phyloP scores from a whole-genome alignment of 1,140 invertebrate genomes.

The Papilio glaucus region DNA sequence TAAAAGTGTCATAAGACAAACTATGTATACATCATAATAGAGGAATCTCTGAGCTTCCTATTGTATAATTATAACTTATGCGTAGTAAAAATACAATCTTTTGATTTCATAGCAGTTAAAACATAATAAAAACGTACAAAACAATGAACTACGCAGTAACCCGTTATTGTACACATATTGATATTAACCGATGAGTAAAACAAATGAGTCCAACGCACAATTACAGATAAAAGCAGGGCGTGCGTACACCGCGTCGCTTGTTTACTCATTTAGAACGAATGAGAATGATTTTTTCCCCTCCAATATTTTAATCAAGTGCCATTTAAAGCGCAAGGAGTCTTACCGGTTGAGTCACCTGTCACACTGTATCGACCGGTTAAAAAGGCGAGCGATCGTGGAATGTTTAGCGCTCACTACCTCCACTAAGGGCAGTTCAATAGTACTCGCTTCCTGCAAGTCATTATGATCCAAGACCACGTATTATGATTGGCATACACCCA shows the following conservation, averaged over 20 bases:
- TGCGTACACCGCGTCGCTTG: constrained; percentile 49
- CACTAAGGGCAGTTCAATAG: constrained; percentile 52
- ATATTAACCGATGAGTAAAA: constrained; percentile 19
- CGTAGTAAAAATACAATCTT: constrained; percentile 5
- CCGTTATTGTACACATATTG: neutral
- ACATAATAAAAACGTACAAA: neutral
- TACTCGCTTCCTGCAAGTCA: constrained; percentile 53
- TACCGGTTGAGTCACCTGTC: constrained; percentile 70
- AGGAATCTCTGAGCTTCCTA: neutral
- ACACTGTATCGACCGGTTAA: constrained; percentile 49
- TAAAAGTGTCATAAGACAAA: no score
- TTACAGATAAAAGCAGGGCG: constrained; percentile 25
- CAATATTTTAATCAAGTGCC: constrained; percentile 56
- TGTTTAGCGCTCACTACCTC: constrained; percentile 33
- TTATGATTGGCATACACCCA: neutral
- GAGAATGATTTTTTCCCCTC: constrained; percentile 54
- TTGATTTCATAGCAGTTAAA: neutral
- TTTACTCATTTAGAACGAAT: constrained; percentile 64
- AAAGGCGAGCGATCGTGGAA: constrained; percentile 37
- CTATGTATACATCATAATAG: no score
- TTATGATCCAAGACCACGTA: neutral
- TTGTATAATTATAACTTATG: neutral
- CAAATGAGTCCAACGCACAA: constrained; percentile 8
- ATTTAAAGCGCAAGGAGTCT: constrained; percentile 53
- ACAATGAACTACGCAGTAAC: constrained; percentile 23